Evolutionary conservation across 1,140 invertebrate genomes (phyloP), one percentile per base, ranked within the genome.

Genomic region (Solenopsis fugax): DNA sequence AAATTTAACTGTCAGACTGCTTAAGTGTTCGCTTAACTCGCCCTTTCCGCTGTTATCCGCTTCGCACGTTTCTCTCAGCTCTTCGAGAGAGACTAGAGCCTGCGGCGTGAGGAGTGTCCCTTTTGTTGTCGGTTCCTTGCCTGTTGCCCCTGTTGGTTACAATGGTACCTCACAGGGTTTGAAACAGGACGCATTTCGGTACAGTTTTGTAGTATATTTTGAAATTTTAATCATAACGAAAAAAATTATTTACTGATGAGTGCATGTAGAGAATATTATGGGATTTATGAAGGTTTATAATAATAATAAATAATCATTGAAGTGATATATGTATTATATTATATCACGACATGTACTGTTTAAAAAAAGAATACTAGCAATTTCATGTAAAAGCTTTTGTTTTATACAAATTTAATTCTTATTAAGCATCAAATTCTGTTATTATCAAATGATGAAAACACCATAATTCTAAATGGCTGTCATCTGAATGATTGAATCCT

Each of bases 1-100:
- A 92, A 92, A 92, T 92, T 91, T 92, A 91, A 92, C 91, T 91
- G 89, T 92, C 90, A 88, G 87, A 89, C 76, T 87, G 91, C 80
- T 92, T 89, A 91, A 92, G 85, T 90, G 89, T 89, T 89, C 90
- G 87, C 85, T 69, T 69, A 69, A 78, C 67, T 56, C 75, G 58
- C 82, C 72, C 73, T 41, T 84, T 62, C 85, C 85, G 77, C 77
- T 65, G 48, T 41, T 34, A 60, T 84, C 29, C 24, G 5, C 18
- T n/a, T 87, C 76, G 50, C 75, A 60, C 67, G 73, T 37, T 67
- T 65, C 77, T 82, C 82, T 86, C 62, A 75, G 41, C 52, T 67
- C 72, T 60, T 52, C 54, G 37, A 18, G 48, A 78, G 34, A 77
- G 58, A 50, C 13, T 29, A 10, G 7, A 65, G 60, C 58, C 71